Conservation (phyloP, 2,888 invertebrate genomes). For the Scaptomyza flava region DNA sequence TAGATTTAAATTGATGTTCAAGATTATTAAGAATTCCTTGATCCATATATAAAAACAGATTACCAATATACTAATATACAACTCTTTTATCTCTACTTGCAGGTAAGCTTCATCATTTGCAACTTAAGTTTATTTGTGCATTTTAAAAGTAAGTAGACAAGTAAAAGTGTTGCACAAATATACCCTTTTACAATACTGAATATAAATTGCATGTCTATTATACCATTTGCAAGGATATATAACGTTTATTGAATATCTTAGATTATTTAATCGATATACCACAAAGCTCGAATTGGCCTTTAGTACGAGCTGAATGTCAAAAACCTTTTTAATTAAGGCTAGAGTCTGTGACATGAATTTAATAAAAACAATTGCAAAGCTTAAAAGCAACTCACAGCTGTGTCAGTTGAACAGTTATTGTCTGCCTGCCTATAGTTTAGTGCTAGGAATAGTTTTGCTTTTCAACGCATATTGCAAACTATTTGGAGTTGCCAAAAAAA, state of each 20-base stretch:
- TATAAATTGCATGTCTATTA: neutral
- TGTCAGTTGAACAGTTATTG: neutral
- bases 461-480: conserved; percentile 42
- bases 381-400: conserved; percentile 1
- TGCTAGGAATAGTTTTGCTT: conserved; percentile 37
- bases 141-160: conserved; percentile 26
- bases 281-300: neutral
- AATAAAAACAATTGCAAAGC: conserved; percentile 14
- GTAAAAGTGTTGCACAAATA: neutral
- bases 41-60: too few relatives aligned
- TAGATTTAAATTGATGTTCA: too few relatives aligned
- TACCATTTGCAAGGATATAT: neutral
- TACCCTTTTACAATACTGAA: too few relatives aligned
- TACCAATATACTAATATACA: neutral
- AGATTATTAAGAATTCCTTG: too few relatives aligned
- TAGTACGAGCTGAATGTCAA: conserved; percentile 4
- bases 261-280: conserved; percentile 31
- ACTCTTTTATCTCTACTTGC: conserved; percentile 3
- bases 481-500: conserved; percentile 51
- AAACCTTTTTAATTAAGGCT: conserved; percentile 52
- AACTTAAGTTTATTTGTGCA: neutral
- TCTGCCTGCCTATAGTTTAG: conserved; percentile 16
- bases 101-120: conserved; percentile 40
- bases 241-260: neutral
- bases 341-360: conserved; percentile 38